These are phyloP conservation scores for Cheilosia grossa DNA, from an alignment of 2,888 invertebrate genomes.

Conservation along the genomic window DNA sequence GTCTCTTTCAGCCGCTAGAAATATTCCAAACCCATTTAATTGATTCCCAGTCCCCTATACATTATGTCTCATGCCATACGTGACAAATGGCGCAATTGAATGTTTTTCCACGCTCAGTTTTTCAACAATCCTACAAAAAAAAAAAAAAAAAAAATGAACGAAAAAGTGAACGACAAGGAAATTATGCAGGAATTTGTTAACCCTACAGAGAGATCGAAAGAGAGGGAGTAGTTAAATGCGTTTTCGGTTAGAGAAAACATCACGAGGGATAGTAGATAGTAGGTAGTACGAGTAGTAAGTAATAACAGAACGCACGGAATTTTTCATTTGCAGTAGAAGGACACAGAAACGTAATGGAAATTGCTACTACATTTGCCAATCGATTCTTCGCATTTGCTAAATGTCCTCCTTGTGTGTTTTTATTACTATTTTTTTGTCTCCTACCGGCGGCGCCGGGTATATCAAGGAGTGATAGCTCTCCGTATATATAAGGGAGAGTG, in stretches of 20 bases:
- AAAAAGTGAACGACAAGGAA: constrained; percentile 47
- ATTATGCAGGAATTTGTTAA: constrained; percentile 70
- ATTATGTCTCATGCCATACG: constrained; percentile 67
- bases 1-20: constrained; percentile 53
- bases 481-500: not conserved
- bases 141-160: constrained; percentile 17
- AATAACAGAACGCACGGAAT: constrained; percentile 45
- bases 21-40: constrained; percentile 67
- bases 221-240: constrained; percentile 40
- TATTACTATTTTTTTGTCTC: not conserved
- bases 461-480: not conserved
- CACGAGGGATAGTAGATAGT: not conserved
- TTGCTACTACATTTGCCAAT: constrained; percentile 49
- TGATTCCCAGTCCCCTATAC: constrained; percentile 67
- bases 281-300: too few relatives aligned
- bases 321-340: constrained; percentile 25
- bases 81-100: constrained; percentile 72
- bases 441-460: constrained; percentile 25
- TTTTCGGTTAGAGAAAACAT: constrained; percentile 32
- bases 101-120: constrained; percentile 62
- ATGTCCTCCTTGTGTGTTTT: not conserved
- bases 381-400: constrained; percentile 32
- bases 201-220: constrained; percentile 29
- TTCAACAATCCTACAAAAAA: constrained; percentile 31
- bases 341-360: constrained; percentile 50